These are phyloP conservation scores for Magallana angulata DNA, from an alignment of 1,140 invertebrate species.

Conservation along the genomic window DNA sequence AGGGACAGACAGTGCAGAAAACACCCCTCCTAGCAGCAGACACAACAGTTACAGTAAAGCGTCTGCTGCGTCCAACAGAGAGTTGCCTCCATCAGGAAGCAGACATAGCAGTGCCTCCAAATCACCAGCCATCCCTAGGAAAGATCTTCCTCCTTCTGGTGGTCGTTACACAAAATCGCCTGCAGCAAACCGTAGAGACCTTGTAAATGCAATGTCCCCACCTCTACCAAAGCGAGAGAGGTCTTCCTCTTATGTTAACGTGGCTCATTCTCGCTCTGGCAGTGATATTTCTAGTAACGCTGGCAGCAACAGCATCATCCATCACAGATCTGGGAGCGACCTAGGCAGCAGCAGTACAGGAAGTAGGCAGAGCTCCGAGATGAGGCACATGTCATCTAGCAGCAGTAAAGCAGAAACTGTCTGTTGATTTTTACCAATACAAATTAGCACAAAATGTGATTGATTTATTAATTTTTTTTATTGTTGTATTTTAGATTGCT, in stretches of 20 bases:
- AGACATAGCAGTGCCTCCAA: constrained; percentile 38
- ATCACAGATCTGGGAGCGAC: constrained; percentile 35
- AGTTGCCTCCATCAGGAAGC: background rate
- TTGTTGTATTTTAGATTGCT: too few relatives aligned
- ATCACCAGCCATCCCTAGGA: constrained; percentile 8
- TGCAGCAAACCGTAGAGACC: constrained; percentile 4
- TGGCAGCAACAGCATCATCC: constrained; percentile 26
- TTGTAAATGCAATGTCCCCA: background rate
- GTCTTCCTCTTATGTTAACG: constrained; percentile 39
- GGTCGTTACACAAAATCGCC: constrained; percentile 34
- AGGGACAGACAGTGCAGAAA: constrained; percentile 16
- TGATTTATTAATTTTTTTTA: too few relatives aligned
- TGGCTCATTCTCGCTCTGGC: constrained; percentile 4
- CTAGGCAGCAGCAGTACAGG: constrained; percentile 26
- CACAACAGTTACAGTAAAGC: background rate
- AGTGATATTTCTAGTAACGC: constrained; percentile 36
- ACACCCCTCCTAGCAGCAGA: background rate
- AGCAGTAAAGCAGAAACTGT: constrained; percentile 37
- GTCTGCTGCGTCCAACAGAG: background rate
- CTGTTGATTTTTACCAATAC: background rate
- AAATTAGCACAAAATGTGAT: too few relatives aligned
- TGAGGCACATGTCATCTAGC: constrained; percentile 10
- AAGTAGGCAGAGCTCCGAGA: constrained; percentile 24
- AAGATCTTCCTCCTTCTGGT: constrained; percentile 20
- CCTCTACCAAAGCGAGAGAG: constrained; percentile 28